Conservation (phyloP, 2,888 invertebrate genomes). For the Peribatodes rhomboidaria region DNA sequence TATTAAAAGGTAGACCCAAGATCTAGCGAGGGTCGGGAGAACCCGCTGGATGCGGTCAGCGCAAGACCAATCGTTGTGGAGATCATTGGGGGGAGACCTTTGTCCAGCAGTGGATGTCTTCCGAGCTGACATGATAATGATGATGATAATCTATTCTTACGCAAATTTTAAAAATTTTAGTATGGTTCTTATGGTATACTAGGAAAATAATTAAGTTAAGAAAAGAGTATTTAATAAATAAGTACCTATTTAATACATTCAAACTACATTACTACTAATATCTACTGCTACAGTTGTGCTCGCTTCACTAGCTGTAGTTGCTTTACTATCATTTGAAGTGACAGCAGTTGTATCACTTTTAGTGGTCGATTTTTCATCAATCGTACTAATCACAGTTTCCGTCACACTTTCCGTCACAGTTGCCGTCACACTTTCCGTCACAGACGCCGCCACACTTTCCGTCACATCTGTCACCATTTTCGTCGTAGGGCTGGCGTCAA, state of each 20-base stretch:
- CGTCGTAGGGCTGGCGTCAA: constrained; percentile 6
- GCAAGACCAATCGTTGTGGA: too few species aligned
- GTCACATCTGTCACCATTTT: not conserved
- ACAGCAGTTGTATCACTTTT: not conserved
- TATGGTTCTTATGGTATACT: too few species aligned
- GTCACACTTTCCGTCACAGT: not conserved
- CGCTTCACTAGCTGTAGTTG: not conserved
- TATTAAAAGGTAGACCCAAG: too few species aligned
- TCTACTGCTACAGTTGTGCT: constrained; percentile 4
- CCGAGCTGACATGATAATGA: too few species aligned
- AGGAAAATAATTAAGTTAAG: not conserved
- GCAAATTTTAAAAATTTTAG: too few species aligned
- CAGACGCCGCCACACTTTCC: not conserved
- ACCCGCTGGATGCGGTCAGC: too few species aligned
- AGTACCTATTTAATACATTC: constrained; percentile 6
- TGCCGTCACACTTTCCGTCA: not conserved
- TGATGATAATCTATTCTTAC: too few species aligned
- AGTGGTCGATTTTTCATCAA: not conserved
- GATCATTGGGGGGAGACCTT: too few species aligned
- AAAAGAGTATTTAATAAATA: constrained; percentile 16
- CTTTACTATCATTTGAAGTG: not conserved
- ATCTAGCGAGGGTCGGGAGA: too few species aligned
- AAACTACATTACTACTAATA: constrained; percentile 23
- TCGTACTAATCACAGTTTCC: not conserved
- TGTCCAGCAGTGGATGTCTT: too few species aligned